These are phyloP conservation scores for Lasioglossum lativentre DNA, from an alignment of 2,888 invertebrate species.

Conservation along the genomic window DNA sequence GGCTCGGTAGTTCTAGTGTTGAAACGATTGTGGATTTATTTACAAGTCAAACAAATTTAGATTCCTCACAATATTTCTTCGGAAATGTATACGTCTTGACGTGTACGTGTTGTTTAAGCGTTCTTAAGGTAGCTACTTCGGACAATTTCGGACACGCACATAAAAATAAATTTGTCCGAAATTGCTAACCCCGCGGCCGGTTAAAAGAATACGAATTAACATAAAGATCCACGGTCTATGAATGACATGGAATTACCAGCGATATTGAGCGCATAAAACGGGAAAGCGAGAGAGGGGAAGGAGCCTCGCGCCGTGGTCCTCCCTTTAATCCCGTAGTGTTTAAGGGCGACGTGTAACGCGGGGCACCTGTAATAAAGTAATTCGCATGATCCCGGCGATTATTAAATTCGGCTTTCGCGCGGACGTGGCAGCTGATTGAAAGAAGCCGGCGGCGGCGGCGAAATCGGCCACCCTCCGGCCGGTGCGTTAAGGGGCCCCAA, in stretches of 20 bases:
- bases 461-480: constrained; percentile 36
- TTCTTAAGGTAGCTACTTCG: not conserved
- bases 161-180: not conserved
- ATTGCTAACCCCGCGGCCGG: not conserved
- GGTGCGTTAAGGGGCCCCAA: not conserved
- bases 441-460: constrained; percentile 23
- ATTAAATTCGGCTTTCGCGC: constrained; percentile 15
- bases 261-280: not conserved
- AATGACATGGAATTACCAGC: not conserved
- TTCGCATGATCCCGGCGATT: not conserved
- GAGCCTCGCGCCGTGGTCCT: not conserved
- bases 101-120: not conserved
- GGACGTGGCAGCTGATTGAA: constrained; percentile 37
- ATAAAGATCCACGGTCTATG: not conserved
- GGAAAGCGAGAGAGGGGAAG: not conserved
- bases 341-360: not conserved
- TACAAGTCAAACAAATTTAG: not conserved
- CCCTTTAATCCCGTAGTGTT: not conserved
- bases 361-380: constrained; percentile 3
- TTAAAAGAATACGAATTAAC: not conserved
- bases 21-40: too few relatives aligned
- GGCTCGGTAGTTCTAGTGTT: too few relatives aligned
- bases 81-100: not conserved
- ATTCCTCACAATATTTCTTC: not conserved
- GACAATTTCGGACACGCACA: not conserved